Conservation (phyloP, 2,797 vertebrate species). For the Pteropus rufus region DNA sequence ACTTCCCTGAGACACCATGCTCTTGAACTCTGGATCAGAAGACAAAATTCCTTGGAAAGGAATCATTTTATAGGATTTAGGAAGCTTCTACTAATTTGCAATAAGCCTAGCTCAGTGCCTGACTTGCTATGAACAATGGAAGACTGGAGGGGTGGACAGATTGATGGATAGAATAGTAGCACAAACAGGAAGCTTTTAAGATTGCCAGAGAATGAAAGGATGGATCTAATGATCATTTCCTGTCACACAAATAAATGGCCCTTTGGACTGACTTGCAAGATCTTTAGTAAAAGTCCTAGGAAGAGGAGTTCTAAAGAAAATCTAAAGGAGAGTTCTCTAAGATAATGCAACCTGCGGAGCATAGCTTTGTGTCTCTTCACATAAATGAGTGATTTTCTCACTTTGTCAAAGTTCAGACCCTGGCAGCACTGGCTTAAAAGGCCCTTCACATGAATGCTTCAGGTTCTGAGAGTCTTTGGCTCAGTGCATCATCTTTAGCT, state of each 20-base stretch:
- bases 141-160: neutral
- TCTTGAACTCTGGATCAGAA: neutral
- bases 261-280: neutral
- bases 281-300: neutral
- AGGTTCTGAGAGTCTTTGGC: neutral
- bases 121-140: neutral
- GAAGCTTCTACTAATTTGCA: neutral
- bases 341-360: neutral
- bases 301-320: neutral
- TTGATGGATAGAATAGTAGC: neutral
- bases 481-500: neutral
- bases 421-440: neutral
- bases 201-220: neutral
- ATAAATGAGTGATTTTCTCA: neutral
- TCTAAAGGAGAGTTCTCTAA: neutral
- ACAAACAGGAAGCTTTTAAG: neutral
- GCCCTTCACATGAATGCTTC: neutral
- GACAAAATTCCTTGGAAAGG: neutral
- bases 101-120: neutral
- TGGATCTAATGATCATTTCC: neutral
- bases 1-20: neutral
- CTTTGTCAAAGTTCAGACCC: neutral
- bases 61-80: neutral
- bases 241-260: neutral
- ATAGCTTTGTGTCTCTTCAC: neutral